Percentiles rank a stretch among this genome's conserved stretches.
Conservation (phyloP, 2,113 vertebrate genomes). For the Semnornis frantzii region DNA sequence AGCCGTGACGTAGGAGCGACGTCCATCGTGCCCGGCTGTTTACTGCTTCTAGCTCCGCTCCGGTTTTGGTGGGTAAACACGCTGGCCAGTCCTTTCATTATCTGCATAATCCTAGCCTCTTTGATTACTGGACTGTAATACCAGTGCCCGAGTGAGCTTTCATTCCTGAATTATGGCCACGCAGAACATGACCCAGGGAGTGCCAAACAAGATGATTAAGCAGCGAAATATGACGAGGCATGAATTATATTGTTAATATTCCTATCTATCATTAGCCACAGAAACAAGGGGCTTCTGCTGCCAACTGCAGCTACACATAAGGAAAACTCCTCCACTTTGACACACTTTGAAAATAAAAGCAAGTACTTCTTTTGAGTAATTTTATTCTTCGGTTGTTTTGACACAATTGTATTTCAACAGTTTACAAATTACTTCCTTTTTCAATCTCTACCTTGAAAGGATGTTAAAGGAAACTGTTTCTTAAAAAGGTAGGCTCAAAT, state of each 20-base stretch:
- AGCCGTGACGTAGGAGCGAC: neutral
- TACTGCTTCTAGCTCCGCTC: neutral
- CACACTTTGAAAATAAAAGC: conserved; percentile 30
- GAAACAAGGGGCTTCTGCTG: neutral
- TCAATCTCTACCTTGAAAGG: neutral
- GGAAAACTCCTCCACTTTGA: neutral
- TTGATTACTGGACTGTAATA: neutral
- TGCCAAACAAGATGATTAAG: conserved; percentile 55
- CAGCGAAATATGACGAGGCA: conserved; percentile 28
- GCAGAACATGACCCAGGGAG: neutral
- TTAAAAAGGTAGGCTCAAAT: neutral
- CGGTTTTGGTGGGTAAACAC: neutral
- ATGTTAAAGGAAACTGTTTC: neutral
- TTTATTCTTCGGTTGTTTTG: neutral
- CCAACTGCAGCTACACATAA: neutral
- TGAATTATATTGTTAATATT: conserved; percentile 31
- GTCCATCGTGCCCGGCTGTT: neutral
- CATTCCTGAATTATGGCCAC: conserved; percentile 23
- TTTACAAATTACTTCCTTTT: neutral
- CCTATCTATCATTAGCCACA: neutral
- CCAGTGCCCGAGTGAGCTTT: neutral
- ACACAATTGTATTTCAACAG: neutral
- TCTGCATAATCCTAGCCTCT: neutral
- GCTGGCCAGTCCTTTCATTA: neutral
- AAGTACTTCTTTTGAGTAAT: neutral